phyloP scores from a whole-genome alignment of 1,140 invertebrate genomes.

The Belonocnema kinseyi region DNA sequence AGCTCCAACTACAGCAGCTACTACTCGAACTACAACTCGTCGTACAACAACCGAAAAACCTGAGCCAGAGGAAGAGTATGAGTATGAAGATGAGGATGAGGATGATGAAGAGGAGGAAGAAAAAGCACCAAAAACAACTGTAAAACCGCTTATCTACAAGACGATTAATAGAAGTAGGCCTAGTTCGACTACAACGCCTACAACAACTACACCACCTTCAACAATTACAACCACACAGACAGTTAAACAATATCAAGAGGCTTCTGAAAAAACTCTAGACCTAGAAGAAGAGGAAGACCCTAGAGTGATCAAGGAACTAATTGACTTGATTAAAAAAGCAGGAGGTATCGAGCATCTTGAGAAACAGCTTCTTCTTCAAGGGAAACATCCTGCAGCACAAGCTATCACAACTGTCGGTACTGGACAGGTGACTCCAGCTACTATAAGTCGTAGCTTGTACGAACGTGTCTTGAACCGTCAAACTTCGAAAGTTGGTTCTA shows the following conservation, averaged over 20 bases:
- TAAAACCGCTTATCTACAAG: constrained; percentile 67
- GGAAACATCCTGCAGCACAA: constrained; percentile 66
- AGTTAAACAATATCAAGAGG: constrained; percentile 26
- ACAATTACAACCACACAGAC: constrained; percentile 36
- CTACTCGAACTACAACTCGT: constrained; percentile 73
- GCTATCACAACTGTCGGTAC: constrained; percentile 49
- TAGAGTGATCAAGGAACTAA: constrained; percentile 88
- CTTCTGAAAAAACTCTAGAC: constrained; percentile 32
- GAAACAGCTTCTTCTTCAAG: constrained; percentile 82
- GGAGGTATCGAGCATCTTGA: constrained; percentile 89
- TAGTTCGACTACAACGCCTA: constrained; percentile 50
- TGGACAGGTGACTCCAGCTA: constrained; percentile 73
- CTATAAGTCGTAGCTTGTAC: constrained; percentile 84
- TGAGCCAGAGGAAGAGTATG: constrained; percentile 74
- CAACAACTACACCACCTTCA: constrained; percentile 29
- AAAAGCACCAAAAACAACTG: constrained; percentile 57
- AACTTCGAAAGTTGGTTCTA: constrained; percentile 50
- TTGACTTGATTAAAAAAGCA: constrained; percentile 89
- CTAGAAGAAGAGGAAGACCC: constrained; percentile 83
- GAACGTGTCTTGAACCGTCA: constrained; percentile 81
- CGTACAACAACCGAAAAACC: constrained; percentile 75
- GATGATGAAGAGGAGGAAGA: constrained; percentile 67
- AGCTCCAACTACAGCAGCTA: constrained; percentile 74
- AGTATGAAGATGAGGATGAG: constrained; percentile 80
- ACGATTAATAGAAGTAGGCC: constrained; percentile 68